Conservation (phyloP, 2,888 invertebrate genomes). For the Coronaproctus castanopsis region DNA sequence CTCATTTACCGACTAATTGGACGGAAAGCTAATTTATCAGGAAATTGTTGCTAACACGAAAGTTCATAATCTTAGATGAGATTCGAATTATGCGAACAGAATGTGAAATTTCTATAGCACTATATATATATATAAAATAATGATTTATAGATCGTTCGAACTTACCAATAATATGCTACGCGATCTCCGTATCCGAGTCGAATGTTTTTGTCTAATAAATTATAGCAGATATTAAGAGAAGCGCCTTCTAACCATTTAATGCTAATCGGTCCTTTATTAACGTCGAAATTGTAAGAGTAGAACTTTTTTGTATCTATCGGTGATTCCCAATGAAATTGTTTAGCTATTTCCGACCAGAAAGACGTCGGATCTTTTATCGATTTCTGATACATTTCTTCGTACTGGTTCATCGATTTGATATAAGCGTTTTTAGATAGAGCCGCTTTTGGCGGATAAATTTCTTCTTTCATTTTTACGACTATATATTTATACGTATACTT, state of each 20-base stretch:
- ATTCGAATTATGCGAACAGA: too few species aligned
- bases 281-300: constrained; percentile 76
- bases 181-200: constrained; percentile 72
- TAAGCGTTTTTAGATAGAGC: constrained; percentile 37
- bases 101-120: too few species aligned
- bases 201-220: constrained; percentile 79
- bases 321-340: constrained; percentile 82
- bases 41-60: too few species aligned
- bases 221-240: constrained; percentile 87
- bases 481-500: too few species aligned
- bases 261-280: constrained; percentile 67
- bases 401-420: constrained; percentile 50
- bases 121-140: too few species aligned
- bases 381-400: constrained; percentile 59
- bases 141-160: too few species aligned
- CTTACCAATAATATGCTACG: constrained; percentile 88
- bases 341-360: constrained; percentile 87
- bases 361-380: constrained; percentile 71
- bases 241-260: constrained; percentile 92
- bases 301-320: constrained; percentile 53
- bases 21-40: too few species aligned
- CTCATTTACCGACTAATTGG: too few species aligned
- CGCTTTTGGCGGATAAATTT: constrained; percentile 37
- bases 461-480: constrained; percentile 17
- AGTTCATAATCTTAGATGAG: too few species aligned